Evolutionary conservation across 2,113 vertebrate species (phyloP).

Genomic region (Paraplagusia blochii): DNA sequence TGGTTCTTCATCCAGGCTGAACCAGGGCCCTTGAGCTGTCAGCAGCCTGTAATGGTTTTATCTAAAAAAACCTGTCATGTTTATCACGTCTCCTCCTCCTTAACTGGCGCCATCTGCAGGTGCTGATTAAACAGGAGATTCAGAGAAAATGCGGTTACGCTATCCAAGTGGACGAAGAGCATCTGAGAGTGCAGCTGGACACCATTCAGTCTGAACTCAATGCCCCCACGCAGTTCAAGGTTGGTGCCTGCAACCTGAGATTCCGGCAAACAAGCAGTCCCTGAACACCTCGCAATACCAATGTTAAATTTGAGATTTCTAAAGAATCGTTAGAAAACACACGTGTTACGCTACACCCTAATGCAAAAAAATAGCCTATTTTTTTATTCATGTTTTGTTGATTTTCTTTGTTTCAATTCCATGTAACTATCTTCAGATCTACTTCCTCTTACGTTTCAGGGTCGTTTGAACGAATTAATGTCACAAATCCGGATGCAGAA

Average conservation of each 20-base stretch:
- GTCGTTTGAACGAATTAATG: conserved; percentile 97
- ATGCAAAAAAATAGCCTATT: no score
- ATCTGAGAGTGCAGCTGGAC: conserved; percentile 93
- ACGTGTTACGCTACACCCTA: no score
- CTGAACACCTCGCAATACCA: no score
- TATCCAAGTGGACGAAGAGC: conserved; percentile 96
- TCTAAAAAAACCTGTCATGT: not conserved
- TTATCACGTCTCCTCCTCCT: not conserved
- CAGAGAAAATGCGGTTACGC: conserved; percentile 96
- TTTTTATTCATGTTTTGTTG: not conserved
- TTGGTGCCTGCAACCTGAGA: conserved; percentile 35
- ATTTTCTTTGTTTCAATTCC: not conserved
- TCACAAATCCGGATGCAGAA: conserved; percentile 99
- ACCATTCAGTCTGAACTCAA: conserved; percentile 97
- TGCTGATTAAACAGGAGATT: conserved; percentile 96
- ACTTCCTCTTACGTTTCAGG: conserved; percentile 70
- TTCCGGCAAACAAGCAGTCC: not conserved
- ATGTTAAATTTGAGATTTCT: no score
- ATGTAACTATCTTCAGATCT: not conserved
- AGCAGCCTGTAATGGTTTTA: not conserved
- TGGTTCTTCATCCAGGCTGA: not conserved
- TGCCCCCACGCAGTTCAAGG: conserved; percentile 97
- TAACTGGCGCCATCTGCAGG: conserved; percentile 66
- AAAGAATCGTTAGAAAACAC: no score
- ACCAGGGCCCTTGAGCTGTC: conserved; percentile 2